A percentile compares a stretch with the other conserved stretches of the same genome.
Conservation (phyloP, 2,888 invertebrate genomes). For the Corbicula japonica region DNA sequence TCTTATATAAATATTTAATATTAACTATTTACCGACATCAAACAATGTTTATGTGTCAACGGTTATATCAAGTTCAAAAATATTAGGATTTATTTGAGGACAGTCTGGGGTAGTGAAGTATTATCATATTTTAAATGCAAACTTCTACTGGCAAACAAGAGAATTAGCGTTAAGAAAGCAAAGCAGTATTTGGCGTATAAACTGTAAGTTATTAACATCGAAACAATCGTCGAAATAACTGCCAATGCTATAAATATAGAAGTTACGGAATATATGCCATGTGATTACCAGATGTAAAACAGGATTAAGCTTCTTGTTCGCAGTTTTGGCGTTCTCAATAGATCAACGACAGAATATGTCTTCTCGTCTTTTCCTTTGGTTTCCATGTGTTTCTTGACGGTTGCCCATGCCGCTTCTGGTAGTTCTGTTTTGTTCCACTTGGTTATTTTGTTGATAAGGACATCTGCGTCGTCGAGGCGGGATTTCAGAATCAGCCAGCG, state of each 20-base stretch:
- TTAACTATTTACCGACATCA: too few relatives aligned
- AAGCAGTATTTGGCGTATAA: too few relatives aligned
- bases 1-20: too few relatives aligned
- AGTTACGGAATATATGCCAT: not conserved
- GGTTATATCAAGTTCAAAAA: too few relatives aligned
- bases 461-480: conserved; percentile 57
- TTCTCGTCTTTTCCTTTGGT: conserved; percentile 4
- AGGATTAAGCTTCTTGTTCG: conserved; percentile 75
- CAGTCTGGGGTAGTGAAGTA: too few relatives aligned
- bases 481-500: conserved; percentile 69
- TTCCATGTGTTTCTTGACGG: conserved; percentile 25
- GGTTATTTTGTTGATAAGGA: conserved; percentile 49
- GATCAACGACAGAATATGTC: conserved; percentile 64
- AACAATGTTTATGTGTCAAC: too few relatives aligned
- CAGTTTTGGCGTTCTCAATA: conserved; percentile 73
- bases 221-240: too few relatives aligned
- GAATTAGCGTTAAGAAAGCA: too few relatives aligned
- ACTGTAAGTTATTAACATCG: too few relatives aligned
- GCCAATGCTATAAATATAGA: not conserved
- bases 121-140: too few relatives aligned
- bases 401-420: conserved; percentile 49
- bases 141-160: too few relatives aligned
- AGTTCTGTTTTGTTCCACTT: conserved; percentile 58
- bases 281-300: conserved; percentile 77
- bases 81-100: too few relatives aligned